A percentile compares a stretch with the other conserved stretches of the same genome.
Conservation (phyloP, 2,888 invertebrate genomes). For the Deladenus siricidicola region DNA sequence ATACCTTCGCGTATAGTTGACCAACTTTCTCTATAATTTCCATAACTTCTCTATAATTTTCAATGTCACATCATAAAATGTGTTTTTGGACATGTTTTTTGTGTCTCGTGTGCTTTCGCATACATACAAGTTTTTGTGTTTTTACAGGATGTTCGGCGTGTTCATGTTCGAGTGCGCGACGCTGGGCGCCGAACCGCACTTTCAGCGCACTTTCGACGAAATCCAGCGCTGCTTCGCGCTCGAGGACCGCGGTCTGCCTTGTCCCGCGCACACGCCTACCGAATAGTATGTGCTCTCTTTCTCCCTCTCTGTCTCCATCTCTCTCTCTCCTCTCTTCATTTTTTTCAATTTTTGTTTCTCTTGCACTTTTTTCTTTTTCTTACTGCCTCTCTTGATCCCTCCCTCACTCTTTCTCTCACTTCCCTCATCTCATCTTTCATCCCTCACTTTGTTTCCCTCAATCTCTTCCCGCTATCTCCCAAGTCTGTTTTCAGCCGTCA, state of each 20-base stretch:
- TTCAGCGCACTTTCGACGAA: conserved; percentile 41
- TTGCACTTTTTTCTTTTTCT: no score
- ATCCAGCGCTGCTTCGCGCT: conserved; percentile 36
- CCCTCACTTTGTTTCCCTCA: no score
- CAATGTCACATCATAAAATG: not conserved
- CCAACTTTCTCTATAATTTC: not conserved
- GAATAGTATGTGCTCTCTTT: conserved; percentile 50
- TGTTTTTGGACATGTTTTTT: not conserved
- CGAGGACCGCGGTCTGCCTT: conserved; percentile 43
- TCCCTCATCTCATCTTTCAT: no score
- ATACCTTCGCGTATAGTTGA: no score
- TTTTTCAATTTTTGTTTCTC: no score
- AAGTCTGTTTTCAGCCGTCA: conserved; percentile 30
- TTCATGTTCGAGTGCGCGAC: conserved; percentile 49
- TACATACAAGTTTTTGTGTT: not conserved
- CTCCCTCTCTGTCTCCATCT: no score
- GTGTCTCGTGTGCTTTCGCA: not conserved
- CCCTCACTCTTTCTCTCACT: no score
- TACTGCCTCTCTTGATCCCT: no score
- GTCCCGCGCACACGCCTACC: conserved; percentile 40
- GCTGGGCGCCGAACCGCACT: conserved; percentile 35
- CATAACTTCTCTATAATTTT: not conserved
- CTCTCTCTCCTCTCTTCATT: no score
- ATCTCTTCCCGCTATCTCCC: no score
- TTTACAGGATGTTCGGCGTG: conserved; percentile 46